These are phyloP conservation scores for Oxycera nigricornis DNA, from an alignment of 2,888 invertebrate genomes.

Conservation along the genomic window DNA sequence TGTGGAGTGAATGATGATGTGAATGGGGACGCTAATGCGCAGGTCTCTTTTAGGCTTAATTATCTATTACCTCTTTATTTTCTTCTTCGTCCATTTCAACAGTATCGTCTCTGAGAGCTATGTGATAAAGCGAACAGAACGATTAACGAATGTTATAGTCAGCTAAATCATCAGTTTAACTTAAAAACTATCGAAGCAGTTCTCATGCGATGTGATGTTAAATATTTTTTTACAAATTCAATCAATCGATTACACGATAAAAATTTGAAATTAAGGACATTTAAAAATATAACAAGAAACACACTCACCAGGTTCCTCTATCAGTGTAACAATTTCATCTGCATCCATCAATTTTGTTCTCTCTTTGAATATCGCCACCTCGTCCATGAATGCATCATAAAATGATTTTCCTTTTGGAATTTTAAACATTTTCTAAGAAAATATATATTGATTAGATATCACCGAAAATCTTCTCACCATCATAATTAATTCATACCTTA, in stretches of 20 bases:
- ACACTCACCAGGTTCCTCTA: constrained; percentile 34
- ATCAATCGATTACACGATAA: too few species aligned
- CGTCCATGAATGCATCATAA: constrained; percentile 74
- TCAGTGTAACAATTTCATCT: constrained; percentile 21
- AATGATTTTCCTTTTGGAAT: constrained; percentile 71
- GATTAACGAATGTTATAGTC: neutral
- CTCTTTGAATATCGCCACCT: constrained; percentile 72
- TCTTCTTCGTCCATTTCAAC: neutral
- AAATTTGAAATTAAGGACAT: too few species aligned
- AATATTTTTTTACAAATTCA: too few species aligned
- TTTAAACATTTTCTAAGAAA: constrained; percentile 67
- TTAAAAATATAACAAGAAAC: too few species aligned
- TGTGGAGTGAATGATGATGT: too few species aligned
- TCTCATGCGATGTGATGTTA: too few species aligned
- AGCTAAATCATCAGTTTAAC: too few species aligned
- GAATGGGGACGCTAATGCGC: too few species aligned
- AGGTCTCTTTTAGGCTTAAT: too few species aligned
- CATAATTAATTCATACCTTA: constrained; percentile 50
- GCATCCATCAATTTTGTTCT: constrained; percentile 64
- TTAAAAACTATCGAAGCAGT: too few species aligned
- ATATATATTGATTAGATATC: neutral
- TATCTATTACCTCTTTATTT: neutral
- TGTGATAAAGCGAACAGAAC: neutral
- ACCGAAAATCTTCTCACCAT: neutral
- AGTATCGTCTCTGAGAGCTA: neutral